These are phyloP conservation scores for Oncorhynchus tshawytscha DNA, from an alignment of 2,113 vertebrate species.

Conservation along the genomic window DNA sequence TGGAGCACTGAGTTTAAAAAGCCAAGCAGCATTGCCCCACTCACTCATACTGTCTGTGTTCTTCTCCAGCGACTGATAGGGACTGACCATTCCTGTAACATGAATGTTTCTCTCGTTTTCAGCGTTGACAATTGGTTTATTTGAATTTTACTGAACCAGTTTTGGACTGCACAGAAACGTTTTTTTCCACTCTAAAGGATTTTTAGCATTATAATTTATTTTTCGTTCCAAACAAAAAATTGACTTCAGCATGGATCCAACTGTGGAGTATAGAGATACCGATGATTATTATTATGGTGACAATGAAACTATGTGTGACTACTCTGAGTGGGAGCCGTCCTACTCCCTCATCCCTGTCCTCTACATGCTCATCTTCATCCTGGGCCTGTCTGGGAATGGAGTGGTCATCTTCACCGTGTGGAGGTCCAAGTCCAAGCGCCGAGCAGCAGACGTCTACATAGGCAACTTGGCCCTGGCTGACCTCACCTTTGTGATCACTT, in stretches of 20 bases:
- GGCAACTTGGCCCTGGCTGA: constrained; percentile 84
- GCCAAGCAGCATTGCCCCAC: constrained; percentile 61
- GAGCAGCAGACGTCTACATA: constrained; percentile 82
- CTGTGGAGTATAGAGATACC: constrained; percentile 62
- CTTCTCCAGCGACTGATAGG: constrained; percentile 12
- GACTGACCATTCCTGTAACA: constrained; percentile 9
- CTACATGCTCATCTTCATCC: constrained; percentile 86
- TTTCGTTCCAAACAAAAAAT: not conserved
- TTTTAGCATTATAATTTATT: not conserved
- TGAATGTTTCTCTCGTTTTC: constrained; percentile 7
- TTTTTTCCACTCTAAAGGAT: not conserved
- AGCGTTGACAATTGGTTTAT: constrained; percentile 14
- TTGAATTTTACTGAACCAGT: constrained; percentile 38
- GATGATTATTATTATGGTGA: constrained; percentile 72
- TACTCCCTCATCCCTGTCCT: constrained; percentile 83
- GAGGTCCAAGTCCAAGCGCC: constrained; percentile 79
- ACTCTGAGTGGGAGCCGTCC: constrained; percentile 81
- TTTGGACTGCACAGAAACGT: not conserved
- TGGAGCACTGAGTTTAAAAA: constrained; percentile 76
- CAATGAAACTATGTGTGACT: constrained; percentile 74
- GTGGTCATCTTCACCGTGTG: constrained; percentile 84
- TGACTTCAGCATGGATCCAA: constrained; percentile 64
- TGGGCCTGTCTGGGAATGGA: constrained; percentile 82
- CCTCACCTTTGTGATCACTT: constrained; percentile 82
- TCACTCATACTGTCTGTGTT: constrained; percentile 50